Evolutionary conservation across 1,140 invertebrate species (phyloP).

Genomic region (Halictus rubicundus): DNA sequence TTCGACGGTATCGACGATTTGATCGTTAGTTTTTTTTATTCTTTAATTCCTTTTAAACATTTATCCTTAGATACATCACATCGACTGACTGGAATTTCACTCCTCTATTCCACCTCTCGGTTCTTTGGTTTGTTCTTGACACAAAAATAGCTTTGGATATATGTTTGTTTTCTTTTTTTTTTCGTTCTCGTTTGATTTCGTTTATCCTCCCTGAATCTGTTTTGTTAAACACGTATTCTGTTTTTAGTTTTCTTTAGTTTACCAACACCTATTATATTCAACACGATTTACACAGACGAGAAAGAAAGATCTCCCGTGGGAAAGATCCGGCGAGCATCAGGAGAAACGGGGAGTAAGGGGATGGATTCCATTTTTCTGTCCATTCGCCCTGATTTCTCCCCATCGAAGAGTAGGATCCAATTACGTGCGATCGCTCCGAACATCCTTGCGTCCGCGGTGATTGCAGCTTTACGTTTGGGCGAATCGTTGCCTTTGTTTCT

Average conservation of each 20-base stretch:
- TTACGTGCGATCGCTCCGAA: background rate
- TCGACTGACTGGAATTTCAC: slow-evolving; percentile 41
- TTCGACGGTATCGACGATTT: slow-evolving; percentile 43
- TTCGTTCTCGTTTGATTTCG: slow-evolving; percentile 5
- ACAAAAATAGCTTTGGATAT: slow-evolving; percentile 70
- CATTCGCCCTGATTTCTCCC: background rate
- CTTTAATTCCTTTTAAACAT: slow-evolving; percentile 51
- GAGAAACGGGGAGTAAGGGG: slow-evolving; percentile 20
- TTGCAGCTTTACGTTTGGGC: slow-evolving; percentile 70
- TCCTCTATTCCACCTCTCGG: slow-evolving; percentile 21
- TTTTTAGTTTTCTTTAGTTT: slow-evolving; percentile 42
- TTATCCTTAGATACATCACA: slow-evolving; percentile 66
- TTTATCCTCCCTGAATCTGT: slow-evolving; percentile 6
- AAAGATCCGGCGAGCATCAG: slow-evolving; percentile 48
- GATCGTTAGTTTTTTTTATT: background rate
- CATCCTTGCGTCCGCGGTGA: background rate
- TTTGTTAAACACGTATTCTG: slow-evolving; percentile 16
- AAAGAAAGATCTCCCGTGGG: slow-evolving; percentile 27
- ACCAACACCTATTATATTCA: slow-evolving; percentile 64
- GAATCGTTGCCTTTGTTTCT: slow-evolving; percentile 89
- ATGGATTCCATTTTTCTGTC: slow-evolving; percentile 33
- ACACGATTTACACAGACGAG: slow-evolving; percentile 63
- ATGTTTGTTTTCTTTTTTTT: slow-evolving; percentile 42
- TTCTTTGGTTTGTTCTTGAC: slow-evolving; percentile 48
- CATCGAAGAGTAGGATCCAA: background rate